Base-by-base conservation (phyloP, 2,888 invertebrate genomes). In the Diaphora mendica region DNA sequence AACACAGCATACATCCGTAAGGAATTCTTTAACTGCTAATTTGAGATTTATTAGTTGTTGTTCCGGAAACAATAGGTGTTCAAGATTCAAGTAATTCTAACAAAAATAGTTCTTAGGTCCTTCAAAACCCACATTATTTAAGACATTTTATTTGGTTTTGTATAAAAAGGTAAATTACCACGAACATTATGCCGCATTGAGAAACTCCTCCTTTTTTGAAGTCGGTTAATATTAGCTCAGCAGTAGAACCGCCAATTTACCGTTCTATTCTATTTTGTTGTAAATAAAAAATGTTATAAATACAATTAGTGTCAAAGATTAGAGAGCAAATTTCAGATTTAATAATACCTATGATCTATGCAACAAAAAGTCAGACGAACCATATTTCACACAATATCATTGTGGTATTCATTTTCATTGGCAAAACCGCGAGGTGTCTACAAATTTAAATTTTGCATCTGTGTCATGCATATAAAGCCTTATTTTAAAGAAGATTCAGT, bases 331-430 rank as follows among this genome's bases (percentile, higher is more conserved):
- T 51, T n/a, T 33, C 33, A 68, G 51, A 33, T 68, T 42, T 67
- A 48, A 35, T 76, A 73, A 70, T 67, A 72, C 33, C 51, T 68
- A 30, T 59, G 64, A 67, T 73, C 39, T 69, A 72, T 70, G 74
- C 64, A 72, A 72, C 70, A 80, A 82, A 81, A 82, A 74, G 73
- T 75, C 30, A 71, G 35, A 73, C 77, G 68, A 78, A 73, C 85
- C 85, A 86, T 87, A 88, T 82, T 84, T 84, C 86, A 87, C 83
- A 77, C 80, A 79, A 78, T 73, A 48, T 74, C 73, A 79, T 79
- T 81, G 77, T 80, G 70, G 71, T 77, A 72, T 75, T 79, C 77
- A 82, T 84, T 85, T 81, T 83, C 83, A 76, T 82, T 39, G 42
- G 67, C 74, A 73, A 44, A 81, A 82, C 83, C 81, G 76, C 85